Percentiles rank a stretch among this genome's conserved stretches.
phyloP scores from a whole-genome alignment of 2,888 invertebrate species.

The Aproaerema taeniolella region DNA sequence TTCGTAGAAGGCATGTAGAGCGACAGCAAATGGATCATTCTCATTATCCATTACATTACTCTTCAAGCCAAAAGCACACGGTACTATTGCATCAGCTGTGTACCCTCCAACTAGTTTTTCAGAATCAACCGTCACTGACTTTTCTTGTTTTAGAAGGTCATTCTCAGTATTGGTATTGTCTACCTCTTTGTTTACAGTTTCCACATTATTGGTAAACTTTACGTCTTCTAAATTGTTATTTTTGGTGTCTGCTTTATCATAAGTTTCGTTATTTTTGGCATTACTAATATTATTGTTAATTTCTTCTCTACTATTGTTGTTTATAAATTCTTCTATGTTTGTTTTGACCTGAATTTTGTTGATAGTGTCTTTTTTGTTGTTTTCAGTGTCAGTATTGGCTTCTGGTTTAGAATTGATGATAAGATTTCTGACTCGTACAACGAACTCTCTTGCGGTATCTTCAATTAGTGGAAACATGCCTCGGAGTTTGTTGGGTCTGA shows the following conservation, averaged over 20 bases:
- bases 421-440: slow-evolving; percentile 37
- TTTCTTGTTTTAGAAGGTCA: too few relatives aligned
- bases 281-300: not conserved
- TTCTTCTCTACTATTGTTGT: not conserved
- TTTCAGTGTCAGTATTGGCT: too few relatives aligned
- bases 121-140: slow-evolving; percentile 41
- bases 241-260: not conserved
- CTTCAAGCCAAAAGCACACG: slow-evolving; percentile 65
- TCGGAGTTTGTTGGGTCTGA: slow-evolving; percentile 63
- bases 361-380: slow-evolving; percentile 13
- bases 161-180: not conserved
- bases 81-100: slow-evolving; percentile 69
- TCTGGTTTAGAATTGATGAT: too few relatives aligned
- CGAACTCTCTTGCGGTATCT: slow-evolving; percentile 56
- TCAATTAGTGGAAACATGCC: slow-evolving; percentile 67
- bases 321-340: not conserved
- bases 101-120: slow-evolving; percentile 63
- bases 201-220: not conserved
- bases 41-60: slow-evolving; percentile 64
- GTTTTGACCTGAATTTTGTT: not conserved
- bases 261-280: not conserved
- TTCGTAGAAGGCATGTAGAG: slow-evolving; percentile 64
- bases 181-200: too few relatives aligned
- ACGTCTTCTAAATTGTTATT: not conserved
- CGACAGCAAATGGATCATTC: slow-evolving; percentile 62